Evolutionary conservation across 2,113 vertebrate species (phyloP), one percentile per base, ranked within the genome.

Genomic region (Tupaia tana): DNA sequence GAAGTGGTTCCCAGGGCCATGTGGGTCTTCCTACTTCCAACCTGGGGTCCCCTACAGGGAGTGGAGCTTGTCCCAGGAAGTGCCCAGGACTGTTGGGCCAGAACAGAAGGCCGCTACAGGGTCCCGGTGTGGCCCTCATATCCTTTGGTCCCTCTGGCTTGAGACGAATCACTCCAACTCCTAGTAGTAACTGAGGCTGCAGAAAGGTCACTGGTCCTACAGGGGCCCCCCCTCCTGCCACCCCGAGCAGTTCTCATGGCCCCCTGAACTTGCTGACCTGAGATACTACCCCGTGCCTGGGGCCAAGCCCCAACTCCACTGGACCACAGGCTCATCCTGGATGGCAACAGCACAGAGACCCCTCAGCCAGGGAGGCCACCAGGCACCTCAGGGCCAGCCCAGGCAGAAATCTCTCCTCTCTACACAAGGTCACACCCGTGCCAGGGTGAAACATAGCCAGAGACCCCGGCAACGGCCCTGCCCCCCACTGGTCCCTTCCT

Each of bases 391-490:
- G 56, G 73, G 54, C 12, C 19, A 22, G 27, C 27, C 27, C 61
- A 20, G 43, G 79, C 18, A 52, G 6, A 56, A 69, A 6, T 25
- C n/a, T 1, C 64, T 84, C 59, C 61, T 34, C 2, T 5, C 10
- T 0, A n/a, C 9, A 14, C 34, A 71, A 52, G 52, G 29, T 22
- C 22, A 16, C 19, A 3, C 2, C 43, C 20, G 1, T 9, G 2
- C 22, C 61, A 24, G 52, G 61, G n/a, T 69, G 25, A 22, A 27
- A 69, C 59, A 52, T 58, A 58, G 14, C 52, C 25, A 3, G 19
- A 10, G 29, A 19, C 22, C 71, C 15, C 18, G 18, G 61, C 29
- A 25, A 25, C 69, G 58, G 34, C 18, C n/a, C 24, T 13, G 10
- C n/a, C 29, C 88, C 14, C 80, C 9, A 13, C 82, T 6, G 83